phyloP scores from a whole-genome alignment of 1,140 invertebrate genomes.

The Monomorium pharaonis region DNA sequence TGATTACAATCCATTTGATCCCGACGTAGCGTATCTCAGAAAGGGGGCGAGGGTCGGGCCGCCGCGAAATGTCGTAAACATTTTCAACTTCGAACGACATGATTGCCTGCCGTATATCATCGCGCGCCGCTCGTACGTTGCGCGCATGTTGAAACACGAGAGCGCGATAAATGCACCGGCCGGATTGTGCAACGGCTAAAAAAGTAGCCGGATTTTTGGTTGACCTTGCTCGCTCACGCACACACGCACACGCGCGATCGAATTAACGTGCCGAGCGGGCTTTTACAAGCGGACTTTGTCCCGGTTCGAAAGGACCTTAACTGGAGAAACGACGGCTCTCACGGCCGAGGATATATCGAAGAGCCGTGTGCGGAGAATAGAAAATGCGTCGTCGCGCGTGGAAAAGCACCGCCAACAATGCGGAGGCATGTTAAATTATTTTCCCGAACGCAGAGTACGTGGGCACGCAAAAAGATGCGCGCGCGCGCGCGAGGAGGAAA shows the following conservation, averaged over 20 bases:
- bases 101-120: conserved; percentile 40
- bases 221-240: conserved; percentile 71
- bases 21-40: too few relatives aligned
- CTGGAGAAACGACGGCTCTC: conserved; percentile 8
- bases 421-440: conserved; percentile 27
- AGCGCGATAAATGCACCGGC: conserved; percentile 35
- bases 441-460: background rate
- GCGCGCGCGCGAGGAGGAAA: background rate
- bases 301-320: background rate
- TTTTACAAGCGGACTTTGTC: background rate
- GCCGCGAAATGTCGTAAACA: conserved; percentile 10
- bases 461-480: background rate
- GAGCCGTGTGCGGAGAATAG: background rate
- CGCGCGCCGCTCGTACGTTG: background rate
- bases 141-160: conserved; percentile 55
- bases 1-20: conserved; percentile 17
- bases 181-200: conserved; percentile 65
- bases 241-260: too few relatives aligned
- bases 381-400: conserved; percentile 16
- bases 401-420: conserved; percentile 21
- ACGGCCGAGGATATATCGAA: background rate
- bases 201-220: conserved; percentile 78
- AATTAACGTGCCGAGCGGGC: background rate
- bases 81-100: conserved; percentile 3
- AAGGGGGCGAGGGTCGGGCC: background rate